These are phyloP conservation scores for Leucoma salicis DNA, from an alignment of 2,888 invertebrate genomes.

Conservation along the genomic window DNA sequence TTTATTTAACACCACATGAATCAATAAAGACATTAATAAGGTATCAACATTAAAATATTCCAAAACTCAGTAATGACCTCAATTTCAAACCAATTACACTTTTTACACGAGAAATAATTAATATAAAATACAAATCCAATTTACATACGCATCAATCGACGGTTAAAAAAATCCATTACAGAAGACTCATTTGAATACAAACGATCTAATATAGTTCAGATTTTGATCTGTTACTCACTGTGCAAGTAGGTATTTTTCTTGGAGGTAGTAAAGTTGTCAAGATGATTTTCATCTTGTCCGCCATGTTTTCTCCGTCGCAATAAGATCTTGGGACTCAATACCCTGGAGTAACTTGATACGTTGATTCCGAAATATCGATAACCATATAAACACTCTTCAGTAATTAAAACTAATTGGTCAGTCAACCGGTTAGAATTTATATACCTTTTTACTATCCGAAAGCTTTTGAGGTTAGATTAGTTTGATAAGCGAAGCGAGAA, in stretches of 20 bases:
- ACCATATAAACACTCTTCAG: constrained; percentile 28
- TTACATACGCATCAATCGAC: constrained; percentile 24
- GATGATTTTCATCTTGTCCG: constrained; percentile 6
- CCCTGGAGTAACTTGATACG: constrained; percentile 36
- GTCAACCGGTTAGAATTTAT: constrained; percentile 43
- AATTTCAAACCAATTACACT: constrained; percentile 10
- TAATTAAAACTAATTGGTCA: constrained; percentile 63
- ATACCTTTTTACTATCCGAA: constrained; percentile 33
- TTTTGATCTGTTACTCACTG: constrained; percentile 15
- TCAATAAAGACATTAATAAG: background rate
- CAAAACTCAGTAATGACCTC: constrained; percentile 4
- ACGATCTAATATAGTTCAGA: constrained; percentile 19
- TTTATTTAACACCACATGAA: no score
- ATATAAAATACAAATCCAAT: constrained; percentile 15
- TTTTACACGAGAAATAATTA: constrained; percentile 5
- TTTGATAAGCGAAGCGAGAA: constrained; percentile 9
- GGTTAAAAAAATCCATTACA: constrained; percentile 22
- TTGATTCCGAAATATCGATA: constrained; percentile 33
- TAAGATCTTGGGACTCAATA: constrained; percentile 11
- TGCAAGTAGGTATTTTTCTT: constrained; percentile 5
- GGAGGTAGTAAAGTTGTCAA: constrained; percentile 4
- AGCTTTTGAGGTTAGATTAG: constrained; percentile 8
- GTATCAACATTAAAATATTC: background rate
- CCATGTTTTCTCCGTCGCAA: constrained; percentile 6
- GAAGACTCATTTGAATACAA: constrained; percentile 24